Base-by-base conservation (phyloP, 1,140 invertebrate species). In the Drosophila sproati region DNA sequence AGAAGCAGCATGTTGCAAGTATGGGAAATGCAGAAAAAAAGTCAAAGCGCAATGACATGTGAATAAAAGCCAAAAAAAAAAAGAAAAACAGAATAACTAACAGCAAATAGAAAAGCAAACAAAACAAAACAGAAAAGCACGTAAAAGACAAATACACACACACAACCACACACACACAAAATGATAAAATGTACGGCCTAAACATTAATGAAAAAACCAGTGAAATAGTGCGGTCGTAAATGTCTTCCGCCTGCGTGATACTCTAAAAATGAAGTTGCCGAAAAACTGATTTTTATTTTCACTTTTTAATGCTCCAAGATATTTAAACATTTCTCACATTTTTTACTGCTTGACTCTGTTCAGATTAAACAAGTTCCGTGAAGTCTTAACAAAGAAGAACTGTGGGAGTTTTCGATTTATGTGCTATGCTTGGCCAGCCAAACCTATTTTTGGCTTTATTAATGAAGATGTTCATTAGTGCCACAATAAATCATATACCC, bases 41-140 rank as follows among this genome's bases (percentile, higher is more conserved):
- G 20, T 10, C 50, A 68, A 69, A 69, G 66, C 72, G 35, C 51
- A 47, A 69, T 74, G 66, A 74, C 52, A 69, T 45, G 47, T 41
- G 31, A 32, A 43, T n/a, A 69, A 60, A 69, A 64, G 55, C 55
- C 34, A 32, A 41, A 50, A 41, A 32, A 41, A 50, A 47, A 39
- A 45, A n/a, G n/a, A n/a, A 43, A 55, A 60, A 45, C 35, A 48
- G 54, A 60, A 5, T 59, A 54, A 50, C 31, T 52, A 52, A 41
- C 29, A 55, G 37, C 31, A 39, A 4, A 37, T 3, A 56, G 31
- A 56, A 32, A 73, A 54, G 45, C 35, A 61, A 69, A 59, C 4
- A 66, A 59, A 57, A 50, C 34, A 57, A 7, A 47, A 50, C 6
- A 50, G 34, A 50, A 28, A 60, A 43, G 20, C 4, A 52, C 10